Evolutionary conservation across 2,797 vertebrate species (phyloP), one percentile per base, ranked within the genome.

Genomic region (Galaxias olidus): DNA sequence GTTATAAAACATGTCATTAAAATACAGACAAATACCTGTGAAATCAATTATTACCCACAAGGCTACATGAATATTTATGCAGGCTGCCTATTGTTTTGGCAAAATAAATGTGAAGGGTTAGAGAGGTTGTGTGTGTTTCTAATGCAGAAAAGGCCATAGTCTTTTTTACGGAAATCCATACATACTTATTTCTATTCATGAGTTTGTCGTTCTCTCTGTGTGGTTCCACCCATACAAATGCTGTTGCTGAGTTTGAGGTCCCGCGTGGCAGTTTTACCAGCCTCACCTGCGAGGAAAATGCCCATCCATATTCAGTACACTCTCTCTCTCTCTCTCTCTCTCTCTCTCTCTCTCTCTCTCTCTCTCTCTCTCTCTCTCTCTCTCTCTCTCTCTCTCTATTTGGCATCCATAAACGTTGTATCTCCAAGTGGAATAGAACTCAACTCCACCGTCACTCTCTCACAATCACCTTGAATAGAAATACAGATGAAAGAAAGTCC

Each of bases 141-240:
- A 63, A 59, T 54, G 4, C 17, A 30, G 48, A 51, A 18, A 77
- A 64, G 4, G 61, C 63, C 52, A 11, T 69, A 42, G 11, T 48
- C 44, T 57, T n/a, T 72, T 61, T 67, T 69, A 72, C 63, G 63
- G 30, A 52, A 55, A 47, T 42, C 41, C 9, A 59, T 49, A 58
- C 19, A 65, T 63, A 10, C 41, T 56, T 64, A 64, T 74, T 74
- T 54, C 18, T 74, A 48, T 78, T 77, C 63, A 50, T 60, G 61
- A 68, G 51, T 49, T 59, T 59, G 15, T 55, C 15, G 72, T 63
- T 45, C 47, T 66, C 20, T 40, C 67, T 73, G 52, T 73, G 52
- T 15, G 13, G 50, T 65, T 55, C 12, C 60, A 1, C 46, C 61
- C 61, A 63, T 71, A 59, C 77, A 71, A 60, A 75, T 76, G 51